Conservation (phyloP, 2,888 invertebrate genomes). For the Mythimna ferrago region DNA sequence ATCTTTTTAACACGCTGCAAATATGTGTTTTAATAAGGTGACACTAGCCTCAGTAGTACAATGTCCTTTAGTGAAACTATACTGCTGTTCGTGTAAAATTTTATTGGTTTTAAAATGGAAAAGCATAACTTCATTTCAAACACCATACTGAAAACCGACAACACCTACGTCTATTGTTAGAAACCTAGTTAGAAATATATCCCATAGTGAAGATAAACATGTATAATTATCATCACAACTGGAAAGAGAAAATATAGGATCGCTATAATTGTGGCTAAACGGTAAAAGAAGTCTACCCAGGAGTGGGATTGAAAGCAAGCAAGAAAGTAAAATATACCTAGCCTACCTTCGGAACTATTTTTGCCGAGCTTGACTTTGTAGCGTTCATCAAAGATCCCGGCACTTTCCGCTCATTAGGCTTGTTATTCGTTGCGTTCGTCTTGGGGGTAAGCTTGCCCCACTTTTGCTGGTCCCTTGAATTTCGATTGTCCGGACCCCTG, state of each 20-base stretch:
- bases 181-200: neutral
- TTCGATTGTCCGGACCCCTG: constrained; percentile 49
- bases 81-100: no score
- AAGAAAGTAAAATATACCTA: neutral
- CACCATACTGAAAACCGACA: no score
- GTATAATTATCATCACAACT: neutral
- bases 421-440: constrained; percentile 33
- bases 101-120: no score
- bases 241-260: neutral
- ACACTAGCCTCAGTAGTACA: no score
- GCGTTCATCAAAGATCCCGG: constrained; percentile 88
- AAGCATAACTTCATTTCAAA: no score
- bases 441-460: constrained; percentile 25
- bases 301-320: neutral
- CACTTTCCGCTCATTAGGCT: constrained; percentile 67
- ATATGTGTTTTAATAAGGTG: no score
- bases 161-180: neutral
- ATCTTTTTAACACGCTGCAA: no score
- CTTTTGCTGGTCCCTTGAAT: constrained; percentile 52
- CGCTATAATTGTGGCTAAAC: neutral
- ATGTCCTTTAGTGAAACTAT: no score
- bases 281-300: neutral
- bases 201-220: neutral
- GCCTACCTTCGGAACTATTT: constrained; percentile 83
- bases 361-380: constrained; percentile 91